Evolutionary conservation across 2,797 vertebrate species (phyloP).

Genomic region (Delichon dasypus): DNA sequence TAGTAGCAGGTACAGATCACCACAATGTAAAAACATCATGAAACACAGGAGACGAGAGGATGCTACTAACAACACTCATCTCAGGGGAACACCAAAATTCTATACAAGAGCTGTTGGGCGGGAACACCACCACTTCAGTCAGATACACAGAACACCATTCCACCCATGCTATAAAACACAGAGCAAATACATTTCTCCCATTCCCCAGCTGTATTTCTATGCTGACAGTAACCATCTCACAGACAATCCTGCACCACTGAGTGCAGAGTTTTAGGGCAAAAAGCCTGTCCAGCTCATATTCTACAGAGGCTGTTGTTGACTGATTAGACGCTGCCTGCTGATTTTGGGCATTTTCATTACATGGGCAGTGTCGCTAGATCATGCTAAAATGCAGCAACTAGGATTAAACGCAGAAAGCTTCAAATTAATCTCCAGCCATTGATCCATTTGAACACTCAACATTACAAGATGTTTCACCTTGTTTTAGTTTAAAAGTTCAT

Average conservation of each 20-base stretch:
- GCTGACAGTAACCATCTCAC: not conserved
- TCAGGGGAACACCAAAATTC: not conserved
- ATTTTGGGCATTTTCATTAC: not conserved
- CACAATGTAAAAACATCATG: fast-evolving
- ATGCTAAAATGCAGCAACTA: not conserved
- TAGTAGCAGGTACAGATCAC: not conserved
- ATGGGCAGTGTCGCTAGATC: not conserved
- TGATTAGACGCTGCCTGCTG: not conserved
- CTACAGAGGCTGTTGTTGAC: not conserved
- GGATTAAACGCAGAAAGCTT: conserved; percentile 8
- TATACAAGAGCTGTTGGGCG: not conserved
- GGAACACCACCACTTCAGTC: not conserved
- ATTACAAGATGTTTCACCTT: conserved; percentile 45
- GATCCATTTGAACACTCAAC: conserved; percentile 52
- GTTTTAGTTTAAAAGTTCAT: conserved; percentile 69
- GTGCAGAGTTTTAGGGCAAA: not conserved
- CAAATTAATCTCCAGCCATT: conserved; percentile 41
- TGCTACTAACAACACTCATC: not conserved
- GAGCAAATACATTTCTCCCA: not conserved
- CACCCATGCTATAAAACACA: not conserved
- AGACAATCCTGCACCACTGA: not conserved
- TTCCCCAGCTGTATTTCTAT: not conserved
- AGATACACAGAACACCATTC: not conserved
- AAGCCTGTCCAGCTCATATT: not conserved
- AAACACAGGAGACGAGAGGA: not conserved